phyloP scores from a whole-genome alignment of 2,113 vertebrate genomes.

The Elephas maximus region DNA sequence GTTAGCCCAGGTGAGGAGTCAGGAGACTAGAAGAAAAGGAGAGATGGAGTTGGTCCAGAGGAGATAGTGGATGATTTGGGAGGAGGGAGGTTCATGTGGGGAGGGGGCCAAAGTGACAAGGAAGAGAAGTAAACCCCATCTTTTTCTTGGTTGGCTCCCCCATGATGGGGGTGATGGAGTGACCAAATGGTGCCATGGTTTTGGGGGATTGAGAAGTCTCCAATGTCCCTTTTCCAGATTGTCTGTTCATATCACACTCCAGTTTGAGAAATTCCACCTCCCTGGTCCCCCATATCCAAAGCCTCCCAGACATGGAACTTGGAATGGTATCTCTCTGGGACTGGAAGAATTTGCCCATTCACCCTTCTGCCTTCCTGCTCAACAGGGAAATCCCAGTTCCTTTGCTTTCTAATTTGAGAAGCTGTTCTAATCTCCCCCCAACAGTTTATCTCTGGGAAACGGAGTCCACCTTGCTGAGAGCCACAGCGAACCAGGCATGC shows the following conservation, averaged over 20 bases:
- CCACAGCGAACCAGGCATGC: neutral
- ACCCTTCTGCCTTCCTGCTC: neutral
- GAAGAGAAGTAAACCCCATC: neutral
- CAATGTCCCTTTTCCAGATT: neutral
- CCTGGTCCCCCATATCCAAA: neutral
- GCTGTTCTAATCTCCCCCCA: rapidly evolving
- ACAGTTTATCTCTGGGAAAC: neutral
- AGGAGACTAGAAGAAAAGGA: neutral
- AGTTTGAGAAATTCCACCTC: neutral
- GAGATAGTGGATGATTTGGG: too few relatives aligned
- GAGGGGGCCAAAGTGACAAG: too few relatives aligned
- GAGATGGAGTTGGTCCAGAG: neutral
- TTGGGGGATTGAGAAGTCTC: neutral
- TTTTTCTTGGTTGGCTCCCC: neutral
- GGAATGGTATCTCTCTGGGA: neutral
- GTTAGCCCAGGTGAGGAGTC: neutral
- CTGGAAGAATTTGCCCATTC: neutral
- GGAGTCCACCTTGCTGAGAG: neutral
- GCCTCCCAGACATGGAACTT: neutral
- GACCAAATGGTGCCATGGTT: too few relatives aligned
- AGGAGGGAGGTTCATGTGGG: neutral
- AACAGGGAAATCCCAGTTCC: neutral
- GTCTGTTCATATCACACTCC: neutral
- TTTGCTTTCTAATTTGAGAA: neutral
- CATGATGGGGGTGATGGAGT: too few relatives aligned